Evolutionary conservation across 2,113 vertebrate genomes (phyloP).

Genomic region (Rhegmatorhina hoffmannsi): DNA sequence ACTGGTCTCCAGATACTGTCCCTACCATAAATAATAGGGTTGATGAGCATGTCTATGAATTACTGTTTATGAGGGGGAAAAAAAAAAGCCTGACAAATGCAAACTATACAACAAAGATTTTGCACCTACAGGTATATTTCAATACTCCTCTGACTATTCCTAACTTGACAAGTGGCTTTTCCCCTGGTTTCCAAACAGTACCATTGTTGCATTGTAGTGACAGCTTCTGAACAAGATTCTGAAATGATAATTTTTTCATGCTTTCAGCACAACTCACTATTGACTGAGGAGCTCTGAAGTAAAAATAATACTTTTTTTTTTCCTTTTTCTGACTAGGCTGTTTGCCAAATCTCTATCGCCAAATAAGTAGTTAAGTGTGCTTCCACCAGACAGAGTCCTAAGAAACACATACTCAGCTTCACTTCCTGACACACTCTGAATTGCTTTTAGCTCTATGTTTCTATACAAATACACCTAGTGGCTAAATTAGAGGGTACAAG

Average conservation of each 20-base stretch:
- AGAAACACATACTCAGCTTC: constrained; percentile 6
- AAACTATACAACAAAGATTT: not conserved
- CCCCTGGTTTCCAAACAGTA: not conserved
- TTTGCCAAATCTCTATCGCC: constrained; percentile 12
- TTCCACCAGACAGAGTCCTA: not conserved
- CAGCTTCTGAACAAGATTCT: not conserved
- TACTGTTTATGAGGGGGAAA: not conserved
- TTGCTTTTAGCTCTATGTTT: constrained; percentile 21
- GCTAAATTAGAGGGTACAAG: constrained; percentile 15
- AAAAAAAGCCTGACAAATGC: not conserved
- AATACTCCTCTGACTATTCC: not conserved
- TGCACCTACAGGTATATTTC: not conserved
- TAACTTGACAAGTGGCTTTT: not conserved
- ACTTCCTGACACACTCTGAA: constrained; percentile 26
- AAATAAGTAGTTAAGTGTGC: constrained; percentile 3
- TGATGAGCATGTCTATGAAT: not conserved
- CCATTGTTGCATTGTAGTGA: not conserved
- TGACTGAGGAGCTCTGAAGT: not conserved
- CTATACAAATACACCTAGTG: constrained; percentile 31
- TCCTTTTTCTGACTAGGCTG: not conserved
- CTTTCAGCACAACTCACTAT: not conserved
- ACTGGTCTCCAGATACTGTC: not conserved
- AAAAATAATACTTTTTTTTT: not conserved
- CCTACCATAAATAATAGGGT: not conserved
- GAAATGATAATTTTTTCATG: not conserved